Conservation (phyloP, 2,888 invertebrate genomes). For the Kuschelorhynchus macadamiae region DNA sequence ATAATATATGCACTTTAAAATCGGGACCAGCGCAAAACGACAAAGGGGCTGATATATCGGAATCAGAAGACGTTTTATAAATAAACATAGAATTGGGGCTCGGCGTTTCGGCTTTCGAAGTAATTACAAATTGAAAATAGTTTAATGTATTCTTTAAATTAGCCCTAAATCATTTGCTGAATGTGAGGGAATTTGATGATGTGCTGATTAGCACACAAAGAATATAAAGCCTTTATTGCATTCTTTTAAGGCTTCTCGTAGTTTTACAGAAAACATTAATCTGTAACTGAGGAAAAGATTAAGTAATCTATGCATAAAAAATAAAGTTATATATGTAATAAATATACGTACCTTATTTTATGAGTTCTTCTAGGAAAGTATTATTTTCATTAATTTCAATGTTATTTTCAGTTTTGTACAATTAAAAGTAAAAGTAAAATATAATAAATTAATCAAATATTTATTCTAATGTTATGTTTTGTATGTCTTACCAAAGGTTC, state of each 20-base stretch:
- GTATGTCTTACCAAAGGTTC: no score
- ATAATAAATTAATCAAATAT: no score
- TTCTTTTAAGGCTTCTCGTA: not conserved
- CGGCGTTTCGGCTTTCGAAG: constrained; percentile 41
- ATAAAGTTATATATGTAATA: no score
- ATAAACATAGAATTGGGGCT: constrained; percentile 51
- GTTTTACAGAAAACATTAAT: no score
- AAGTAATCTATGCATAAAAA: no score
- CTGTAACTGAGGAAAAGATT: not conserved
- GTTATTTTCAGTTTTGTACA: no score
- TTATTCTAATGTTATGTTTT: no score
- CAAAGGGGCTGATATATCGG: constrained; percentile 57
- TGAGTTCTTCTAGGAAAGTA: no score
- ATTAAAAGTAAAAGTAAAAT: no score
- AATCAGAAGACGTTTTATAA: constrained; percentile 49
- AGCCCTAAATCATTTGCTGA: constrained; percentile 50
- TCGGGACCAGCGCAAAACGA: constrained; percentile 54
- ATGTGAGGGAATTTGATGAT: constrained; percentile 53
- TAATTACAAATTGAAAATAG: constrained; percentile 61
- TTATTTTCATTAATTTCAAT: no score
- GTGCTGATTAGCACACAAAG: constrained; percentile 46
- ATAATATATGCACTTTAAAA: constrained; percentile 68
- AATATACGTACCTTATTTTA: no score
- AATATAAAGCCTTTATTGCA: constrained; percentile 5
- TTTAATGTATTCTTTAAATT: constrained; percentile 58